Percentiles rank a stretch among this genome's conserved stretches.
These are phyloP conservation scores for Epizoanthus fatuus DNA, from an alignment of 92 coral and sea anemone species.

Conservation along the genomic window DNA sequence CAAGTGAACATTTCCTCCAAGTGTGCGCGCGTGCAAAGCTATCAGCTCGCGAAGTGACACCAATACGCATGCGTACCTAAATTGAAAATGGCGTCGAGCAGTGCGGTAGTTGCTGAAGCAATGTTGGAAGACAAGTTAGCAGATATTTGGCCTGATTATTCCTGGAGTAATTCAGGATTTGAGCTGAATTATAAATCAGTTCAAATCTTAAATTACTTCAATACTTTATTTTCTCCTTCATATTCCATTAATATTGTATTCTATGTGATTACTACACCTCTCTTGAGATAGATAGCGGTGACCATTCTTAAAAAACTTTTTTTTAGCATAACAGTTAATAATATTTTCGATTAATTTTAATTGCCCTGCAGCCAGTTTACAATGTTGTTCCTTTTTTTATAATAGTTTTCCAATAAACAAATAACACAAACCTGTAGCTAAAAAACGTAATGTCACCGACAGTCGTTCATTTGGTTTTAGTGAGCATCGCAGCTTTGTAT, in stretches of 20 bases:
- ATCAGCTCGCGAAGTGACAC: too few relatives aligned
- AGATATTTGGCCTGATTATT: conserved; percentile 36
- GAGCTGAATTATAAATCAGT: neutral
- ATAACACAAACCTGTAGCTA: conserved; percentile 51
- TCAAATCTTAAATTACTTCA: neutral
- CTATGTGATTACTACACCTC: too few relatives aligned
- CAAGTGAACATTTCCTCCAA: too few relatives aligned
- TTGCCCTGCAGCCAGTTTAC: too few relatives aligned
- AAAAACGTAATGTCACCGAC: conserved; percentile 53
- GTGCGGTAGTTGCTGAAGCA: too few relatives aligned
- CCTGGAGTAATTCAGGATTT: neutral
- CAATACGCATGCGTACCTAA: too few relatives aligned
- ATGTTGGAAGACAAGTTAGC: neutral
- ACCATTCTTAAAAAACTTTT: neutral
- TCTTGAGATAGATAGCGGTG: neutral
- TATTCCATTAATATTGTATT: neutral
- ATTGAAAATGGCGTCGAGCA: too few relatives aligned
- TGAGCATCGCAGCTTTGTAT: conserved; percentile 42
- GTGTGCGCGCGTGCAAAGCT: too few relatives aligned
- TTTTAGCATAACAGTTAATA: neutral
- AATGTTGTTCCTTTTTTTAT: neutral
- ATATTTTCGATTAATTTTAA: conserved; percentile 6
- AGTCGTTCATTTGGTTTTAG: conserved; percentile 43
- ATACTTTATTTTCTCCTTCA: neutral
- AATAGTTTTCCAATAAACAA: neutral